Evolutionary conservation across 2,113 vertebrate genomes (phyloP).

Genomic region (Crotalus helleri): DNA sequence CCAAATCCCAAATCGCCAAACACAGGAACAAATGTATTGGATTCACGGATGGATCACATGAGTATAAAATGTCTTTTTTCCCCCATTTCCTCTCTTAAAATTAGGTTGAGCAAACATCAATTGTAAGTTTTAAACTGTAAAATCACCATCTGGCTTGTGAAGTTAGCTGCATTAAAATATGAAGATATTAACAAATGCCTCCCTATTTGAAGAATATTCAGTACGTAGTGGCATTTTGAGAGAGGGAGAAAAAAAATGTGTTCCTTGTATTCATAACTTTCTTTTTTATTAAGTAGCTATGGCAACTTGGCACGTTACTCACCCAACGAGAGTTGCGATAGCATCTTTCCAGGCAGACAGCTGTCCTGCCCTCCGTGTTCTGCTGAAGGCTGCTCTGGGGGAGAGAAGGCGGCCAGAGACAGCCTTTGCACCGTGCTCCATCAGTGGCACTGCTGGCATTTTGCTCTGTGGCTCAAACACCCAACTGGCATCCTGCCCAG

Average conservation of each 20-base stretch:
- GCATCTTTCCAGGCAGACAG: background rate
- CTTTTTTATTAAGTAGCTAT: slow-evolving; percentile 32
- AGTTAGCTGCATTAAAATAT: slow-evolving; percentile 40
- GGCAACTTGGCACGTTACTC: slow-evolving; percentile 41
- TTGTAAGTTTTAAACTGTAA: slow-evolving; percentile 73
- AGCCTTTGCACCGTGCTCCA: background rate
- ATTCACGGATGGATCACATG: background rate
- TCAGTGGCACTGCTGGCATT: background rate
- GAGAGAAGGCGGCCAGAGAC: fast-evolving
- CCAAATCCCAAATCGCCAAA: background rate
- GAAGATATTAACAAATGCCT: slow-evolving; percentile 30
- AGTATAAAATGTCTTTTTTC: background rate
- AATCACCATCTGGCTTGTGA: slow-evolving; percentile 72
- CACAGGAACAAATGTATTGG: background rate
- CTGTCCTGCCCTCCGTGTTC: background rate
- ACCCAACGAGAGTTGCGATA: slow-evolving; percentile 53
- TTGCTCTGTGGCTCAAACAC: background rate
- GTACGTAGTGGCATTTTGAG: slow-evolving; percentile 1
- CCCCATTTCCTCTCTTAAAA: slow-evolving; percentile 60
- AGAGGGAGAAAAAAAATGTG: background rate
- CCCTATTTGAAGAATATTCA: slow-evolving; percentile 28
- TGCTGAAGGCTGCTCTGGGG: background rate
- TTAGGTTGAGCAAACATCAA: slow-evolving; percentile 72
- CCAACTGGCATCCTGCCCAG: background rate
- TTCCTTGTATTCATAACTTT: slow-evolving; percentile 43